Base-by-base conservation (phyloP, 2,888 invertebrate genomes). In the Troides helena region DNA sequence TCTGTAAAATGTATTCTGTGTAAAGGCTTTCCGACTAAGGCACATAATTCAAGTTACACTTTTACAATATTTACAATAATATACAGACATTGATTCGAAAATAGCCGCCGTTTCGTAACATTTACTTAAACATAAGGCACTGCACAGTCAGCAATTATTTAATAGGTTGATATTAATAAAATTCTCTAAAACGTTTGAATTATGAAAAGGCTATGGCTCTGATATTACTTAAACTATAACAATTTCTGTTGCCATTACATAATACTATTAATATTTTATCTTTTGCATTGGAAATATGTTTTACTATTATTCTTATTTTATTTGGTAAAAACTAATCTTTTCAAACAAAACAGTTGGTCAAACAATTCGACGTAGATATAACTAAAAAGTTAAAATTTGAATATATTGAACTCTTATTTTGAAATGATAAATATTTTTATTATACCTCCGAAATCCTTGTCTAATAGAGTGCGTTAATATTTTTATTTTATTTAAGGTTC, bases 41-140 rank as follows among this genome's bases (percentile, higher is more conserved):
- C 62, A 59, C 39, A 30, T 36, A 43, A 61, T 61, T 65, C 43
- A 14, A 53, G 17, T 30, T 62, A 46, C 57, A 46, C 14, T 43
- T 21, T 43, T 57, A 66, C 18, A 50, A 56, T 70, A 70, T 70
- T 66, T 70, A 70, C 70, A 70, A 59, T 62, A 46, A 53, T 62
- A n/a, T 65, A 65, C 43, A 57, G 21, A 62, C n/a, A 61, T 25
- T 59, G 25, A 17, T 23, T 59, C 10, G 12, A 57, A 65, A 53
- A 66, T 63, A 70, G 70, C 70, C 50, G 66, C 70, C 70, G 53
- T 61, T 61, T 59, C 30, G 12, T 17, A 62, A 62, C 56, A 57
- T 30, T 66, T 36, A 53, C 59, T 53, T 59, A 62, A 66, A 23
- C 53, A 46, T 70, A 70, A 70, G 66, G 66, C 66, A 70, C 62